Evolutionary conservation across 1,140 invertebrate genomes (phyloP), one percentile per base, ranked within the genome.

Genomic region (Cyrtorhinus lividipennis): DNA sequence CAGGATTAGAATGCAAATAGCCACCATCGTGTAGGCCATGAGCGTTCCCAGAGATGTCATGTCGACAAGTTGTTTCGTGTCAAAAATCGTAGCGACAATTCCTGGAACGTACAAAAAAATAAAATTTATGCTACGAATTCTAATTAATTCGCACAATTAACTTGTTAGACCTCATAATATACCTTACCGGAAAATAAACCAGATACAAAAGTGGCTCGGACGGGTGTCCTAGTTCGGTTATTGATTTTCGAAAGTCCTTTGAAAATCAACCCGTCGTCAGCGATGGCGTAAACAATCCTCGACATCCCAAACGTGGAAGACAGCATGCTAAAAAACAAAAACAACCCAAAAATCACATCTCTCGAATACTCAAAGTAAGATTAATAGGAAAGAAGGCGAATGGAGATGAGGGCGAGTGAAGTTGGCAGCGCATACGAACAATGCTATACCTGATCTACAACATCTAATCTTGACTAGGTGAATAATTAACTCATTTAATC

Each of bases 21-120:
- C 87, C 0, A 96, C 93, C 48, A 95, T 84, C 2, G 90, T 88
- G 71, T 95, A 96, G 0, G 92, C 92, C 59, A 95, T 76, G 0
- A 97, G 73, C 0, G 92, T 95, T 61, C 92, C 92, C 68, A 97
- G 94, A 0, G 90, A 93, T 81, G 95, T 90, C 85, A 97, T 92
- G 68, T 92, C 87, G n/a, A 95, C 89, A 20, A 96, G 74, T 70
- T 92, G 86, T n/a, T 86, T 80, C 38, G 95, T 72, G 72, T 94
- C 83, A 72, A 96, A 95, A 20, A 95, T 71, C 15, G 86, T 80
- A 0, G 92, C 87, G 81, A 95, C 89, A 1, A 83, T 62, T 53
- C 85, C 91, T 83, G 74, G 53, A 56, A 62, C 18, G 26, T 53
- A 78, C 77, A 12, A 81, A 56, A 8, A 13, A 63, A 57, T 1